Percentiles rank a stretch among this genome's conserved stretches.
Conservation (phyloP, 2,113 vertebrate species). For the Rana temporaria region DNA sequence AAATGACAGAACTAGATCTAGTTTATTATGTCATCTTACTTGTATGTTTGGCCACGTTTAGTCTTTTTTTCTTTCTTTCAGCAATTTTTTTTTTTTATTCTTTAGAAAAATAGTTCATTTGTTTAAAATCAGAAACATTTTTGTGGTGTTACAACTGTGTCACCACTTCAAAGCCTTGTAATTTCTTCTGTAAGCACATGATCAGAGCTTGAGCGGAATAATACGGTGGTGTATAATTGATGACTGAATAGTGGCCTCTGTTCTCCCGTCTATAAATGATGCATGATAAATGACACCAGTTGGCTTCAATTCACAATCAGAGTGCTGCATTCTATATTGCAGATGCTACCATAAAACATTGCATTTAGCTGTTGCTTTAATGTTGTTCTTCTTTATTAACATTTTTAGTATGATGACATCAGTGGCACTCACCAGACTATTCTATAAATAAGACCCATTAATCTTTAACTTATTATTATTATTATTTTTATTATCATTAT, state of each 20-base stretch:
- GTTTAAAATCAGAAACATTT: conserved; percentile 21
- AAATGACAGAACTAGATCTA: background rate
- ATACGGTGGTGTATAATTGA: conserved; percentile 18
- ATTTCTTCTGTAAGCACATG: conserved; percentile 46
- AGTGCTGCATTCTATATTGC: conserved; percentile 1
- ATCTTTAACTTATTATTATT: too few species aligned
- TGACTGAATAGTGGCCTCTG: conserved; percentile 33
- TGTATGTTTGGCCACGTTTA: conserved; percentile 24
- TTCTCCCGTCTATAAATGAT: conserved; percentile 27
- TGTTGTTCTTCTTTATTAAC: background rate
- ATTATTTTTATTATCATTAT: too few species aligned
- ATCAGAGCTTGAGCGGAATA: conserved; percentile 22
- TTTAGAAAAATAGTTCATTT: conserved; percentile 5
- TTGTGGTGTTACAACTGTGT: conserved; percentile 26
- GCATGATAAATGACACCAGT: conserved; percentile 41
- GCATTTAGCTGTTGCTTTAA: background rate
- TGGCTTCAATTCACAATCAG: conserved; percentile 34
- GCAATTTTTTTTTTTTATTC: background rate
- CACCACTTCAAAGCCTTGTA: conserved; percentile 42
- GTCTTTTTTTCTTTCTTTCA: background rate
- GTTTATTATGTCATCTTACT: background rate
- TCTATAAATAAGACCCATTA: too few species aligned
- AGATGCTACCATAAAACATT: background rate
- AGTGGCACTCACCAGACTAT: background rate
- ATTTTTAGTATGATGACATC: background rate